Evolutionary conservation across 1,140 invertebrate genomes (phyloP), one percentile per base, ranked within the genome.

Genomic region (Eulimnadia texana): DNA sequence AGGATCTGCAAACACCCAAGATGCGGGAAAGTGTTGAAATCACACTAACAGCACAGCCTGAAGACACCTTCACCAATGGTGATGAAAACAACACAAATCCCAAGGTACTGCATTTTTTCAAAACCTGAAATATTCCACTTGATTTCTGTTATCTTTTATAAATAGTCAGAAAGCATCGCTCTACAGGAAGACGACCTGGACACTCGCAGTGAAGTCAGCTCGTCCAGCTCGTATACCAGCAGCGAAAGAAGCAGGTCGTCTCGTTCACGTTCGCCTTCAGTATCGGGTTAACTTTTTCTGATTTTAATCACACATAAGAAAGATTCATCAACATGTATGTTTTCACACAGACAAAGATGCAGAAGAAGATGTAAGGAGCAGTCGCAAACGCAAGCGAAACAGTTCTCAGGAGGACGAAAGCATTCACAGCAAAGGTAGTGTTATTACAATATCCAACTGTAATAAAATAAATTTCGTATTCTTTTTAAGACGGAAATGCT

Each of bases 121-220:
- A n/a, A n/a, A n/a, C n/a, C n/a, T n/a, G n/a, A 25, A 11, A 54
- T 24, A 2, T 3, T 47, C 42, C 42, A 47, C 11, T 47, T 47
- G 42, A 1, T 47, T 47, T 0, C 42, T 47, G 13, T 3, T 54
- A 54, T n/a, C n/a, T n/a, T n/a, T n/a, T n/a, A n/a, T n/a, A n/a
- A n/a, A n/a, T n/a, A n/a, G n/a, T n/a, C n/a, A n/a, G n/a, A n/a
- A n/a, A n/a, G n/a, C n/a, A n/a, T n/a, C n/a, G n/a, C n/a, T n/a
- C n/a, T n/a, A n/a, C n/a, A n/a, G 20, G 55, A 57, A 22, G 55
- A 67, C 56, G 74, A 73, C 20, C 77, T 77, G 64, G 86, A 90
- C 68, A 86, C 84, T 22, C 75, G 84, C 16, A 89, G 87, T 70
- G 86, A 90, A 73, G 84, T 88, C 22, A 71, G 67, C 53, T 71